A percentile compares a stretch with the other conserved stretches of the same genome.
phyloP scores from a whole-genome alignment of 2,888 invertebrate genomes.

The Mythimna loreyi region DNA sequence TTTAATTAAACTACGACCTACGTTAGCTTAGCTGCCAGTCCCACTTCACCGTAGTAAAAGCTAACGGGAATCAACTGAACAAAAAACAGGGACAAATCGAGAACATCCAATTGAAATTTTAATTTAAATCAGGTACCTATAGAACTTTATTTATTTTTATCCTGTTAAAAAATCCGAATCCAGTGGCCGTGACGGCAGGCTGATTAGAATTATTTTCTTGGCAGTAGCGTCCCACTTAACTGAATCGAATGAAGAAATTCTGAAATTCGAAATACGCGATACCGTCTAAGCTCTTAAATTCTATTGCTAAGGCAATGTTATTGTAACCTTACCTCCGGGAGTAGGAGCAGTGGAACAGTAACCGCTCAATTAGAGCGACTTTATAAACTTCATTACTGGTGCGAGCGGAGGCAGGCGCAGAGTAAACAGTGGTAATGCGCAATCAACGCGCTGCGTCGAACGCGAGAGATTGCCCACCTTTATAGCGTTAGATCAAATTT shows the following conservation, averaged over 20 bases:
- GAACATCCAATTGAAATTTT: slow-evolving; percentile 48
- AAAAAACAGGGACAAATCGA: slow-evolving; percentile 41
- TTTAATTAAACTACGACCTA: slow-evolving; percentile 31
- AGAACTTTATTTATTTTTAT: slow-evolving; percentile 17
- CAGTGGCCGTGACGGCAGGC: neutral
- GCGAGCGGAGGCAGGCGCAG: slow-evolving; percentile 42
- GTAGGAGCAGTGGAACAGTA: slow-evolving; percentile 59
- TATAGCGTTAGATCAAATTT: slow-evolving; percentile 87
- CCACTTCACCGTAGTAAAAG: slow-evolving; percentile 29
- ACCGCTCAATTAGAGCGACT: slow-evolving; percentile 72
- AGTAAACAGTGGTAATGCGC: slow-evolving; percentile 60
- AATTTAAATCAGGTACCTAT: slow-evolving; percentile 42
- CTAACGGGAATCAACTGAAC: slow-evolving; percentile 31
- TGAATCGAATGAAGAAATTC: slow-evolving; percentile 15
- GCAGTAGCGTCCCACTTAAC: neutral
- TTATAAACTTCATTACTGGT: slow-evolving; percentile 72
- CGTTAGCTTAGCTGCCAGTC: slow-evolving; percentile 18
- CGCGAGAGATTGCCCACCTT: slow-evolving; percentile 70
- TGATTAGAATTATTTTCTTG: slow-evolving; percentile 29
- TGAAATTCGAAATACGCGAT: slow-evolving; percentile 1
- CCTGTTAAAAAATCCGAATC: slow-evolving; percentile 8
- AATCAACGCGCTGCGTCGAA: slow-evolving; percentile 64
- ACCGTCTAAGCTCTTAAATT: slow-evolving; percentile 33
- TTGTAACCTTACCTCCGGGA: slow-evolving; percentile 64
- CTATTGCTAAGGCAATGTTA: slow-evolving; percentile 50